Evolutionary conservation across 1,140 invertebrate genomes (phyloP).

Genomic region (Antheraea pernyi): DNA sequence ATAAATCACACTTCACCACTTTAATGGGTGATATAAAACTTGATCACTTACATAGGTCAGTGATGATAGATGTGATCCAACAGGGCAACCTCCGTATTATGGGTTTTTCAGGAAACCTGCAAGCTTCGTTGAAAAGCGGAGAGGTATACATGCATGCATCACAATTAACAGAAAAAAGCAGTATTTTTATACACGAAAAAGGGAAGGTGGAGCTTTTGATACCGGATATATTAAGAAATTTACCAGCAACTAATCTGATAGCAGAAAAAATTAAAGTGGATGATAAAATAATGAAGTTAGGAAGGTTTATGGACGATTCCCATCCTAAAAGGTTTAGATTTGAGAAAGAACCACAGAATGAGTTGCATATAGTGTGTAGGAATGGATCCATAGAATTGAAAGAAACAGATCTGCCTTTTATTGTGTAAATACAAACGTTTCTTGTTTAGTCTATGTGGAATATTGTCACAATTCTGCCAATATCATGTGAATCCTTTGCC

Average conservation of each 20-base stretch:
- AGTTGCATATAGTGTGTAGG: conserved; percentile 75
- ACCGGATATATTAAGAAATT: conserved; percentile 65
- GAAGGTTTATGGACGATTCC: conserved; percentile 71
- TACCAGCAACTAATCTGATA: conserved; percentile 72
- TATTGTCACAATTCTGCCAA: too few species aligned
- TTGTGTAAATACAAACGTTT: conserved; percentile 33
- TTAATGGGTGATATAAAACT: conserved; percentile 69
- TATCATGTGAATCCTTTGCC: too few species aligned
- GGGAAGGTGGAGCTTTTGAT: conserved; percentile 71
- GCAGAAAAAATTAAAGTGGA: conserved; percentile 72
- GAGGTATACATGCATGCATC: conserved; percentile 74
- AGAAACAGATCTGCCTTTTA: conserved; percentile 62
- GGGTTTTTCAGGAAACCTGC: conserved; percentile 68
- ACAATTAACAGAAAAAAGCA: conserved; percentile 69
- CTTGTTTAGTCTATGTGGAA: too few species aligned
- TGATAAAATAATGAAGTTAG: conserved; percentile 68
- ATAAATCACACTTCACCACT: conserved; percentile 72
- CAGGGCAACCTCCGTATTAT: conserved; percentile 70
- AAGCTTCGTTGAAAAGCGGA: conserved; percentile 73
- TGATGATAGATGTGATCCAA: conserved; percentile 73
- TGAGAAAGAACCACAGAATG: conserved; percentile 62
- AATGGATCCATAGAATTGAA: conserved; percentile 76
- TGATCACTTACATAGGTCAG: conserved; percentile 64
- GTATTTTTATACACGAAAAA: conserved; percentile 77
- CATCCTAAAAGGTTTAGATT: conserved; percentile 72